A percentile compares a stretch with the other conserved stretches of the same genome.
Evolutionary conservation across 2,797 vertebrate species (phyloP).

Genomic region (Hapalemur alaotrensis): DNA sequence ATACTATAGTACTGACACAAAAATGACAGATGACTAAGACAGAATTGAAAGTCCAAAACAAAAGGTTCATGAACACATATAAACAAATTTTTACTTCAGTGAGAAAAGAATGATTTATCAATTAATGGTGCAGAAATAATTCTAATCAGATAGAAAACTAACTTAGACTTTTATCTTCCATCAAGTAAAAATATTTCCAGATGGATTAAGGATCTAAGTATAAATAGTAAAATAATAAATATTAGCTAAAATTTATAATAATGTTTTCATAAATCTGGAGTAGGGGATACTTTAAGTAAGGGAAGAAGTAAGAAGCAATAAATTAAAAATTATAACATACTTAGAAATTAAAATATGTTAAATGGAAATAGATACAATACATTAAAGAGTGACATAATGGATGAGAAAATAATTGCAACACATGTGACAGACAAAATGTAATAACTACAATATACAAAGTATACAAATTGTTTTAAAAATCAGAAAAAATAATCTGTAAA

Average conservation of each 20-base stretch:
- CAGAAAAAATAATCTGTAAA: background rate
- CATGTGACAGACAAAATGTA: background rate
- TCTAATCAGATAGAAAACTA: slow-evolving; percentile 6
- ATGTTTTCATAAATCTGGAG: background rate
- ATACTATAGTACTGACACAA: background rate
- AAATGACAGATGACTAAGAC: background rate
- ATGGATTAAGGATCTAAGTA: background rate
- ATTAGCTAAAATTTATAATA: background rate
- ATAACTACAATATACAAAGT: background rate
- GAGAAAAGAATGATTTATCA: background rate
- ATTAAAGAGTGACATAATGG: background rate
- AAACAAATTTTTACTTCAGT: background rate
- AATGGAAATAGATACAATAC: background rate
- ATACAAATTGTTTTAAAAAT: background rate
- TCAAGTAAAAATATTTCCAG: background rate
- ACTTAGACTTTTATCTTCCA: background rate
- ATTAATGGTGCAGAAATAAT: background rate
- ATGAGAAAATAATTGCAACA: background rate
- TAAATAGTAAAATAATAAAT: slow-evolving; percentile 6
- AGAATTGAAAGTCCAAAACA: background rate
- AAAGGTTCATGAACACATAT: background rate
- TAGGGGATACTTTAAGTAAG: background rate
- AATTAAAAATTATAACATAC: background rate
- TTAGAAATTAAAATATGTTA: background rate
- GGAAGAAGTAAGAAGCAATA: background rate